Base-by-base conservation (phyloP, 1,140 invertebrate species). In the Trichogramma pretiosum region DNA sequence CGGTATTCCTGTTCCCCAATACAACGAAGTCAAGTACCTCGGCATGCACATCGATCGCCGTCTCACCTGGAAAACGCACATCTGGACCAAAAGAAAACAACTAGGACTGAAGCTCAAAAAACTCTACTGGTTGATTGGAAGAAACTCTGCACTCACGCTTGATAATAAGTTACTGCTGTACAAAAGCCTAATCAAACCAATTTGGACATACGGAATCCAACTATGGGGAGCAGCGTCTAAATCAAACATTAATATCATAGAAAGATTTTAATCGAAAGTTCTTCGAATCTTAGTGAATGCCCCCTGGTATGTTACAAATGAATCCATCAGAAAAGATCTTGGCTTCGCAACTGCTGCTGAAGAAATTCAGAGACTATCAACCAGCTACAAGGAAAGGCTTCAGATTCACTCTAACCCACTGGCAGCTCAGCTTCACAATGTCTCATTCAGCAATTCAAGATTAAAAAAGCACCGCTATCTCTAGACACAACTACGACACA, bases 151-250 rank as follows among this genome's bases (percentile, higher is more conserved):
- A 24, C 35, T 63, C 32, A 55, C 46, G 9, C 16, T 59, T 7
- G 30, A 60, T 21, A 62, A 58, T 44, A 63, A 67, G 50, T 9
- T 64, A n/a, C 35, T 63, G 7, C 22, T 65, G 3, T 62, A 64
- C 43, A 62, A 65, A 46, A 24, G 17, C 1, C 54, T 62, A 14
- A 35, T 64, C 1, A 58, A 59, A 46, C 60, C 60, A 2, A 47
- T 62, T 34, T 58, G 55, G n/a, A n/a, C n/a, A n/a, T n/a, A n/a
- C n/a, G n/a, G n/a, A n/a, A n/a, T n/a, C n/a, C n/a, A n/a, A n/a
- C n/a, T n/a, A n/a, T n/a, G n/a, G n/a, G n/a, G n/a, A n/a, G n/a
- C n/a, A n/a, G n/a, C n/a, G n/a, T n/a, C n/a, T n/a, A n/a, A n/a
- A n/a, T n/a, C n/a, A n/a, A n/a, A n/a, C n/a, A n/a, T n/a, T n/a